Evolutionary conservation across 2,888 invertebrate species (phyloP).

Genomic region (Drosophila aldrichi): DNA sequence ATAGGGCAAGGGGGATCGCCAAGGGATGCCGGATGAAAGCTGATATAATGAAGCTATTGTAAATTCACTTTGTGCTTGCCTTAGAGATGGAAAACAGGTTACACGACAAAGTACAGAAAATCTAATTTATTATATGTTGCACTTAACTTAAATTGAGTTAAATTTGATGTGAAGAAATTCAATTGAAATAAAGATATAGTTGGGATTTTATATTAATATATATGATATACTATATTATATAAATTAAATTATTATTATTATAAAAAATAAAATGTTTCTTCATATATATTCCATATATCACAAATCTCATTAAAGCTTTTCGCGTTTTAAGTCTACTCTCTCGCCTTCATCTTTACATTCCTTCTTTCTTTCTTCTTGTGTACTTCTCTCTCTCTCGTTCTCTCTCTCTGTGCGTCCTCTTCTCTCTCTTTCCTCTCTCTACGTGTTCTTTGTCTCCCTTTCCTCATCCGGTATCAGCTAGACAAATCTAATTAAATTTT

Average conservation of each 20-base stretch:
- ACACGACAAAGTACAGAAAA: background rate
- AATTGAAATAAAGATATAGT: background rate
- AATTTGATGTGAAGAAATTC: background rate
- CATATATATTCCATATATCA: no score
- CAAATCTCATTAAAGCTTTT: no score
- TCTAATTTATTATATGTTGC: background rate
- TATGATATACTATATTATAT: no score
- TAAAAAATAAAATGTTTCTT: no score
- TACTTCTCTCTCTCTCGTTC: no score
- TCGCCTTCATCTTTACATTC: no score
- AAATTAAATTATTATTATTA: no score
- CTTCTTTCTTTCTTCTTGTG: no score
- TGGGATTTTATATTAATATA: background rate
- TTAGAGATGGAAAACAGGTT: constrained; percentile 30
- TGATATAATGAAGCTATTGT: constrained; percentile 53
- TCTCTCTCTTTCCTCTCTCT: background rate
- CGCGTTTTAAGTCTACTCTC: no score
- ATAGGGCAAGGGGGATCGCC: background rate
- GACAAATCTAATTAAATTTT: background rate
- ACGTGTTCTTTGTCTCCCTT: background rate
- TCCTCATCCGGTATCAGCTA: background rate
- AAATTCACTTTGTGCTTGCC: constrained; percentile 28
- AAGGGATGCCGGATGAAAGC: constrained; percentile 8
- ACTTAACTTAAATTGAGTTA: background rate
- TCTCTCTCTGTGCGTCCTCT: no score